Conservation (phyloP, 2,888 invertebrate species). For the Macaria liturata region DNA sequence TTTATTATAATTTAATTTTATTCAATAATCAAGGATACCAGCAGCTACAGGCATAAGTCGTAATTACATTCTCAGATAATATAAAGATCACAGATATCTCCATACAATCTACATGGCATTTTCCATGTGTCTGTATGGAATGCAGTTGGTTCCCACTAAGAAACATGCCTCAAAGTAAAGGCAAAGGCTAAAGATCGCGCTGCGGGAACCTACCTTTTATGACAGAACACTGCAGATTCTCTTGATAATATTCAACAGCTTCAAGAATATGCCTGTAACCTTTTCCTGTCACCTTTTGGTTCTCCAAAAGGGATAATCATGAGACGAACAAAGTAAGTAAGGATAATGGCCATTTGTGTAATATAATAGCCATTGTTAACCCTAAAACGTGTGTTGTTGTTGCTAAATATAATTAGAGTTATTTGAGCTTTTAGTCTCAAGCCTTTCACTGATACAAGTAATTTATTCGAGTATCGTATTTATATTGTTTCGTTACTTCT, state of each 20-base stretch:
- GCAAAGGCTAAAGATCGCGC: constrained; percentile 29
- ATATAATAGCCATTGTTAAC: constrained; percentile 3
- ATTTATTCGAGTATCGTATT: no score
- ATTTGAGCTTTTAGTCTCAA: no score
- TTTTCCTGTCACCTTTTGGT: constrained; percentile 16
- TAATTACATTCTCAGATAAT: background rate
- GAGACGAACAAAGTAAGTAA: constrained; percentile 11
- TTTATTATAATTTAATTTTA: no score
- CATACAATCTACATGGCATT: background rate
- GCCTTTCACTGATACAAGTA: no score
- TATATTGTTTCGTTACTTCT: no score
- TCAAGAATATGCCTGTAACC: constrained; percentile 13
- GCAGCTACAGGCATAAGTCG: background rate
- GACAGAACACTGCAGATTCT: constrained; percentile 30
- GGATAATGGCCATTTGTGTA: constrained; percentile 9
- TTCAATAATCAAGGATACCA: no score
- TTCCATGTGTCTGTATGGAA: background rate
- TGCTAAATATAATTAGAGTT: background rate
- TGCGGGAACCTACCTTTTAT: constrained; percentile 24
- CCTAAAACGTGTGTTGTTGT: constrained; percentile 1
- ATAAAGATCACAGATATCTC: background rate
- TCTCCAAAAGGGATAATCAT: constrained; percentile 11
- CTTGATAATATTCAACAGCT: constrained; percentile 29
- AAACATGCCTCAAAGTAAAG: constrained; percentile 7
- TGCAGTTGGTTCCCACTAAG: constrained; percentile 1